phyloP scores from a whole-genome alignment of 2,888 invertebrate genomes.

The Campopleginae sp. region DNA sequence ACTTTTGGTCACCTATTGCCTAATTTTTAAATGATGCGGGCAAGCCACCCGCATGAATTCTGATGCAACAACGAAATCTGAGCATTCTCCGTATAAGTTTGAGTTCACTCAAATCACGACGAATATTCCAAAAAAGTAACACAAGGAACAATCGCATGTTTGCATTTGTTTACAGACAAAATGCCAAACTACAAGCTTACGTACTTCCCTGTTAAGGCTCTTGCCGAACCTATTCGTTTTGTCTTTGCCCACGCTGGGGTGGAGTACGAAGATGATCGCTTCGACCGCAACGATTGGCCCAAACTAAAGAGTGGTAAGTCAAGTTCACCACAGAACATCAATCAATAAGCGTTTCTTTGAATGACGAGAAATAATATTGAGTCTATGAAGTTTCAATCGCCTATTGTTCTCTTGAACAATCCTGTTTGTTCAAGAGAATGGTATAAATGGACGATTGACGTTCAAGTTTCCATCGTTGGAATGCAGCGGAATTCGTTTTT shows the following conservation, averaged over 20 bases:
- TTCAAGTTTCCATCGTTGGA: too few relatives aligned
- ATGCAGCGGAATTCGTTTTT: too few relatives aligned
- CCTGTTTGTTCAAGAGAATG: slow-evolving; percentile 50
- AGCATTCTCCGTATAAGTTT: too few relatives aligned
- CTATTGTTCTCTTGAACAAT: slow-evolving; percentile 56
- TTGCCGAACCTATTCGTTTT: slow-evolving; percentile 82
- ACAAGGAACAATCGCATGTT: background rate
- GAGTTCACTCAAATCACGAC: background rate
- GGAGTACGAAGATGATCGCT: slow-evolving; percentile 83
- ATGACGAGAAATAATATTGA: background rate
- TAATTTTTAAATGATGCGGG: too few relatives aligned
- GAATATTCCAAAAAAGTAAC: background rate
- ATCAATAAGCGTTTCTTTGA: background rate
- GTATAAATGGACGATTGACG: slow-evolving; percentile 56
- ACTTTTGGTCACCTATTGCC: too few relatives aligned
- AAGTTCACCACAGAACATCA: background rate
- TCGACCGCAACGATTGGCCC: slow-evolving; percentile 78
- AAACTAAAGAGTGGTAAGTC: slow-evolving; percentile 74
- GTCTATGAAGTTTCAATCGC: slow-evolving; percentile 27
- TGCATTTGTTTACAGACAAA: slow-evolving; percentile 28
- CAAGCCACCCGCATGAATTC: too few relatives aligned
- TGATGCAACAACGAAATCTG: too few relatives aligned
- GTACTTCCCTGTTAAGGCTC: slow-evolving; percentile 83
- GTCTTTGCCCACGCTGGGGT: slow-evolving; percentile 81
- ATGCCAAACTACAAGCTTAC: slow-evolving; percentile 82